Evolutionary conservation across 2,113 vertebrate species (phyloP), one percentile per base, ranked within the genome.

Genomic region (Thinocorus orbignyianus): DNA sequence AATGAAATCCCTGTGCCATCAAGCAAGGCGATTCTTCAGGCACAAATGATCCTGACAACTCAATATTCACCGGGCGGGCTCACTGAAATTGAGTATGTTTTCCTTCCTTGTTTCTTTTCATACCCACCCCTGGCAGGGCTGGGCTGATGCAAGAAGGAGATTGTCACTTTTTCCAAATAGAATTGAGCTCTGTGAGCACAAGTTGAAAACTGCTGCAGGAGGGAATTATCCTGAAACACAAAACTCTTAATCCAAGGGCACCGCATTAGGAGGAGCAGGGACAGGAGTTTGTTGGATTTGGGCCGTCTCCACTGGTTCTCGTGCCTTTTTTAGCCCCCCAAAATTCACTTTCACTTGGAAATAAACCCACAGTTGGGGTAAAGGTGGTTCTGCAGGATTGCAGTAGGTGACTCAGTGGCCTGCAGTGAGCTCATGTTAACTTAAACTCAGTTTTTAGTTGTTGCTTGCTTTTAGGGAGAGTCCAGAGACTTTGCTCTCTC

Each of bases 1-100:
- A 93, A 68, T 81, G 83, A 88, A 89, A 89, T 64, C 72, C 72
- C 91, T 39, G 83, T 58, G 86, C 91, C 83, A 79, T 66, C 81
- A 33, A 91, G 73, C 72, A 11, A 8, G 8, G 42, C 5, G 57
- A 84, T 91, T 89, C 95, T 84, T 74, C 86, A 49, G 60, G 41
- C 89, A 84, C 44, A 58, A 88, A 91, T 17, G 77, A 86, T 92
- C 80, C 77, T 71, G 65, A 61, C 51, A 51, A 49, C 81, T 95
- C 80, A 46, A 13, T 39, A 39, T 54, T 84, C 35, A 16, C 74
- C 6, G 33, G 3, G 37, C 41, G 64, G 8, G 1, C 66, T 42
- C 30, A 2, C 52, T 62, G 79, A 78, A 64, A 64, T 22, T 51
- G 1, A 62, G 64, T 4, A 35, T 9, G 1, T 71, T 89, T 79